These are phyloP conservation scores for Noctua pronuba DNA, from an alignment of 2,888 invertebrate genomes.

Conservation along the genomic window DNA sequence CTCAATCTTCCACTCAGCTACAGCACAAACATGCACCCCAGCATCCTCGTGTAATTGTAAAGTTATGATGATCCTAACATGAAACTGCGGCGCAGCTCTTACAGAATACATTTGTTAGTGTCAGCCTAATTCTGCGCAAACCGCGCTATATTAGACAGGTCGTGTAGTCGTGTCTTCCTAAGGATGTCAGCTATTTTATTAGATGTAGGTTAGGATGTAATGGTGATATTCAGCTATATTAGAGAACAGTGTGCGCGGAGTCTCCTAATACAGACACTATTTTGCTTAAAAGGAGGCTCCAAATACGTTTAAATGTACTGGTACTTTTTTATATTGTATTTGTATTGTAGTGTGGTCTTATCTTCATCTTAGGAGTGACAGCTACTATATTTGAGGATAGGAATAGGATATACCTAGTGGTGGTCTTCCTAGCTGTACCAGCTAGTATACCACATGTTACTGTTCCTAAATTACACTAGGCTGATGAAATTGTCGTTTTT, in stretches of 20 bases:
- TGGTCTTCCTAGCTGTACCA: neutral
- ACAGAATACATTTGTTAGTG: conserved; percentile 43
- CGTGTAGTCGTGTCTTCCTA: neutral
- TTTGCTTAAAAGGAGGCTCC: too few species aligned
- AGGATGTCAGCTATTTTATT: conserved; percentile 2
- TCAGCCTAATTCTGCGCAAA: conserved; percentile 35
- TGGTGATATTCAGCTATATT: conserved; percentile 1
- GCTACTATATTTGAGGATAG: neutral
- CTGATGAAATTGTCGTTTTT: too few species aligned
- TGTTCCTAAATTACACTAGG: neutral
- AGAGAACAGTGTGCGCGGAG: too few species aligned
- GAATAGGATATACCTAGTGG: neutral
- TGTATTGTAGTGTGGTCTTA: too few species aligned
- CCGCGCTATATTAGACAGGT: conserved; percentile 24
- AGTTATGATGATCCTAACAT: conserved; percentile 33
- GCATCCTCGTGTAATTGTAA: conserved; percentile 1
- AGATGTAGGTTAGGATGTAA: neutral
- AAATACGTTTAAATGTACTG: too few species aligned
- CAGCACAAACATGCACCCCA: neutral
- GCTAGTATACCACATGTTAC: neutral
- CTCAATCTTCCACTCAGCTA: too few species aligned
- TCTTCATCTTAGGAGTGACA: neutral
- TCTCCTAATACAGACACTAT: too few species aligned
- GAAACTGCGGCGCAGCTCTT: conserved; percentile 11
- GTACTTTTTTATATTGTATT: too few species aligned